Evolutionary conservation across 2,797 vertebrate species (phyloP).

Genomic region (Tapera naevia): DNA sequence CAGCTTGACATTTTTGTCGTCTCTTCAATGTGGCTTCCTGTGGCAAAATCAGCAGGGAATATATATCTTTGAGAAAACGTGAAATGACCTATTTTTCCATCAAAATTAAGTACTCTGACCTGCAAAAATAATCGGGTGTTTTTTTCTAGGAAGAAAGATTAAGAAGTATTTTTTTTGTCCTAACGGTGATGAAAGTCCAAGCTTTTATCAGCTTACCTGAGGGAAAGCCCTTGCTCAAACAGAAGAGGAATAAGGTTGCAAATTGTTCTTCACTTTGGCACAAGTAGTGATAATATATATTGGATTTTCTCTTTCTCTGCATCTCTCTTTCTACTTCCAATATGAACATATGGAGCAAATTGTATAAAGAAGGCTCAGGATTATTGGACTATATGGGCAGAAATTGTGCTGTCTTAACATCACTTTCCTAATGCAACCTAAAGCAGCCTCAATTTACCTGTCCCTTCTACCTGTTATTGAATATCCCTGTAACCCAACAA

Average conservation of each 20-base stretch:
- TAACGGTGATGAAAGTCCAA: background rate
- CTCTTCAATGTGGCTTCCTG: background rate
- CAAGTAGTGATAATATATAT: background rate
- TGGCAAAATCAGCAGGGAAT: conserved; percentile 42
- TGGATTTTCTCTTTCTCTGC: background rate
- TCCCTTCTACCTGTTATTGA: background rate
- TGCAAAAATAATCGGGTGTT: background rate
- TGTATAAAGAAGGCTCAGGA: background rate
- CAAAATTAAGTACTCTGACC: background rate
- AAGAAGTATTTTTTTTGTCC: background rate
- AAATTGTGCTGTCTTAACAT: background rate
- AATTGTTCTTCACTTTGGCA: background rate
- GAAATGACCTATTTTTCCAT: background rate
- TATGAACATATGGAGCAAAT: background rate
- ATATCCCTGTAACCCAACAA: background rate
- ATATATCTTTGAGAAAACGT: background rate
- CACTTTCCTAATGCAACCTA: background rate
- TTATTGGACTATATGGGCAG: background rate
- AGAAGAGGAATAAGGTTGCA: background rate
- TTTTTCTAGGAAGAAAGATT: background rate
- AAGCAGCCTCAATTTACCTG: background rate
- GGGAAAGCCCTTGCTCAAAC: background rate
- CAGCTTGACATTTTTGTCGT: conserved; percentile 29
- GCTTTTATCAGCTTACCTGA: background rate
- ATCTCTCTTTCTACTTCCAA: background rate